phyloP scores from a whole-genome alignment of 2,113 vertebrate genomes.

The Antennarius striatus region DNA sequence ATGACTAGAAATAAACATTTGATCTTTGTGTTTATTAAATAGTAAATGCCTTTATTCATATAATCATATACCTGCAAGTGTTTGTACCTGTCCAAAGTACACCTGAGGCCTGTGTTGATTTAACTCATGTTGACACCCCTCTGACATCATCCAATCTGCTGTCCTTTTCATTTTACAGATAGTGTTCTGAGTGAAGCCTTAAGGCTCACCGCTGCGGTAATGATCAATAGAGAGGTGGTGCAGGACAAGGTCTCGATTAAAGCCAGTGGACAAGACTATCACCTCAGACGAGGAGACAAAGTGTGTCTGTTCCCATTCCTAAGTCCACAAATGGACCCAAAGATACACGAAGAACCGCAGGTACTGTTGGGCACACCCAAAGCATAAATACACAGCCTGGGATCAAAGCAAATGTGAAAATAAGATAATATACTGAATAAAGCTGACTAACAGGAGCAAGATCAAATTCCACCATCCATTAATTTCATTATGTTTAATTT shows the following conservation, averaged over 20 bases:
- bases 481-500: conserved; percentile 16
- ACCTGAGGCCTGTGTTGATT: conserved; percentile 14
- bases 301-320: conserved; percentile 89
- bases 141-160: conserved; percentile 47
- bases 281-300: conserved; percentile 83
- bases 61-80: conserved; percentile 22
- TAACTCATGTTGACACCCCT: conserved; percentile 27
- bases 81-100: conserved; percentile 29
- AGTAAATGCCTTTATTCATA: conserved; percentile 23
- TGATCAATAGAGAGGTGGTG: conserved; percentile 86
- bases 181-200: conserved; percentile 85
- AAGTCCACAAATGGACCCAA: conserved; percentile 88
- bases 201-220: conserved; percentile 85
- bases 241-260: conserved; percentile 75
- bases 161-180: conserved; percentile 74
- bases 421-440: neutral
- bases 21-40: conserved; percentile 32
- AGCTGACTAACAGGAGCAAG: neutral
- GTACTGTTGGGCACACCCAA: conserved; percentile 59
- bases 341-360: conserved; percentile 86
- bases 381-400: neutral
- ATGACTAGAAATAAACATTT: conserved; percentile 14
- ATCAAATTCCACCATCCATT: neutral
- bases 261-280: conserved; percentile 78
- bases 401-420: neutral